Base-by-base conservation (phyloP, 2,113 vertebrate species). In the Anhinga rufa region DNA sequence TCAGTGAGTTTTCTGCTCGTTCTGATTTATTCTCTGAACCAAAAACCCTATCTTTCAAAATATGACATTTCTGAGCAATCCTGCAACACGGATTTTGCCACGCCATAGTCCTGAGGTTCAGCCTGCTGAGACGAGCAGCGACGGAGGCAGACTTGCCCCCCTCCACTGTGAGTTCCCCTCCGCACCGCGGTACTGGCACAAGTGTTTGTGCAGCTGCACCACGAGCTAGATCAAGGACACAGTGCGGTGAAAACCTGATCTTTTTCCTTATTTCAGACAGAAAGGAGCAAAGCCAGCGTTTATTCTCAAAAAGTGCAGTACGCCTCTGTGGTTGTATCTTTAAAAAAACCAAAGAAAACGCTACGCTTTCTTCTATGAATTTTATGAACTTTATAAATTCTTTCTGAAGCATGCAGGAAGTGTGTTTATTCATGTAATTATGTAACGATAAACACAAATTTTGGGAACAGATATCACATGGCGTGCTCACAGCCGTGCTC, bases 221-320 rank as follows among this genome's bases (percentile, higher is more conserved):
- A n/a, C 0, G 0, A 74, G 52, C 29, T 3, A 1, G 38, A 60
- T 8, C 31, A 29, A 62, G 42, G 68, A 18, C 68, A 25, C 0
- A 0, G 24, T 2, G 22, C 8, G 26, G 76, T n/a, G 38, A 65
- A 87, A 79, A 85, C 21, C 12, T 40, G 4, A 8, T 32, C 22
- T 69, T 80, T 51, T 62, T 29, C 82, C 46, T 54, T 66, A 34
- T 54, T 82, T 81, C 57, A 51, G 42, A 57, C 62, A 69, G 62
- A 76, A 62, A 90, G 34, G 29, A 80, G 40, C 57, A 86, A 90
- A 93, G 31, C 42, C 55, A 57, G 46, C 4, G 3, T 49, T 46
- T 42, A 66, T 68, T 82, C 83, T 75, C 76, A 71, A 66, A 48
- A 70, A 60, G 34, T 2, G 9, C 0, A 1, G 17, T 25, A 49